Evolutionary conservation across 1,140 invertebrate species (phyloP).

Genomic region (Sminthurinus signatus): DNA sequence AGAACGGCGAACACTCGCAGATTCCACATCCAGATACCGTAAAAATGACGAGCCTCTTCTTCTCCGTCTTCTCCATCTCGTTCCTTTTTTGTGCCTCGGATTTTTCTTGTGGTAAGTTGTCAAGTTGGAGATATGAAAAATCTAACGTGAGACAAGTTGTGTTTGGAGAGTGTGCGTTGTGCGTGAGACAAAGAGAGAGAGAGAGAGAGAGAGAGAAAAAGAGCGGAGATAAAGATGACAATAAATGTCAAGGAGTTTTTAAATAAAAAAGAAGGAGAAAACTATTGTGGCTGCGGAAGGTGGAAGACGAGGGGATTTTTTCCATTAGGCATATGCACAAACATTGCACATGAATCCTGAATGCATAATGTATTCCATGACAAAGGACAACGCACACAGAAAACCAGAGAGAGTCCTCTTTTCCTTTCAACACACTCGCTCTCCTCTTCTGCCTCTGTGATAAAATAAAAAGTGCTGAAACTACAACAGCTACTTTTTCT

Average conservation of each 20-base stretch:
- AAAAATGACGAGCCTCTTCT: no score
- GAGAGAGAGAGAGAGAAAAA: conserved; percentile 9
- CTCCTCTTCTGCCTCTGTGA: background rate
- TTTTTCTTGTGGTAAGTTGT: background rate
- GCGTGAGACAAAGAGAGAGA: conserved; percentile 9
- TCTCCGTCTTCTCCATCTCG: no score
- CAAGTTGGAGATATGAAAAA: conserved; percentile 6
- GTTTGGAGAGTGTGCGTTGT: background rate
- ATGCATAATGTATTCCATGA: conserved; percentile 26
- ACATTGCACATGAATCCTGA: no score
- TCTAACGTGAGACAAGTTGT: conserved; percentile 3
- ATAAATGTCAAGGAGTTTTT: conserved; percentile 35
- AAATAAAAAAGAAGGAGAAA: conserved; percentile 27
- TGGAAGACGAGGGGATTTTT: no score
- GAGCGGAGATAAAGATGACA: conserved; percentile 28
- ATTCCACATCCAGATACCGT: no score
- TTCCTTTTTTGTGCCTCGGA: no score
- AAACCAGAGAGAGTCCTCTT: background rate
- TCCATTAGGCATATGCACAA: conserved; percentile 10
- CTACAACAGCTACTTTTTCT: no score
- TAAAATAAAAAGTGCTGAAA: no score
- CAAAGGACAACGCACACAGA: conserved; percentile 2
- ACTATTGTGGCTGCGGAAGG: conserved; percentile 2
- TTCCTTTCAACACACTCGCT: background rate
- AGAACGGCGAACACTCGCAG: no score